A percentile compares a stretch with the other conserved stretches of the same genome.
Conservation (phyloP, 2,797 vertebrate genomes). For the Eulemur mongoz region DNA sequence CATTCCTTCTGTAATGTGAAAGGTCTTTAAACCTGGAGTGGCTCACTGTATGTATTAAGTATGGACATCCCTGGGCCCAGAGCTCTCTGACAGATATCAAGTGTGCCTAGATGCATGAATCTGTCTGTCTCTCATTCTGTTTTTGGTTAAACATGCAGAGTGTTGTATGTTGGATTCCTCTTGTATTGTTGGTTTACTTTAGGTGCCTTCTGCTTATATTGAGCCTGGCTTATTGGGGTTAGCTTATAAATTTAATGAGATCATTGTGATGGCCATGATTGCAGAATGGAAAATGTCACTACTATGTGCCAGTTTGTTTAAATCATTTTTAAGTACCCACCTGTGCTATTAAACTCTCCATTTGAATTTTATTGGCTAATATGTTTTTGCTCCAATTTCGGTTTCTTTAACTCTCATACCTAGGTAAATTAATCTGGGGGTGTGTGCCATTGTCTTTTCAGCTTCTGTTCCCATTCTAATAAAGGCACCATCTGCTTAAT, state of each 20-base stretch:
- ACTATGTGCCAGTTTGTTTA: constrained; percentile 34
- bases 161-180: not conserved
- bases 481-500: constrained; percentile 69
- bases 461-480: constrained; percentile 60
- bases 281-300: constrained; percentile 69
- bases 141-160: not conserved
- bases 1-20: not conserved
- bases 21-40: not conserved
- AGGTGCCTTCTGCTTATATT: not conserved
- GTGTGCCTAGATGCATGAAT: not conserved
- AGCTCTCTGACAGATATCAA: not conserved
- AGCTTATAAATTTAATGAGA: constrained; percentile 67
- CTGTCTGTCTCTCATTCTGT: not conserved
- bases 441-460: constrained; percentile 38
- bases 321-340: constrained; percentile 68
- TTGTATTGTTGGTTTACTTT: not conserved
- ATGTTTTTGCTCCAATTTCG: not conserved
- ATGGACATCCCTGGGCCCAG: not conserved
- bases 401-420: not conserved
- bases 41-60: not conserved
- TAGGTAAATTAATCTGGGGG: constrained; percentile 35
- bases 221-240: constrained; percentile 47
- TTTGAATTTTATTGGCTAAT: constrained; percentile 70
- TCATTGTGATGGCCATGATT: constrained; percentile 48
- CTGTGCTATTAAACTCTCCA: constrained; percentile 58